phyloP scores from a whole-genome alignment of 1,140 invertebrate species.

The Sipha flava region DNA sequence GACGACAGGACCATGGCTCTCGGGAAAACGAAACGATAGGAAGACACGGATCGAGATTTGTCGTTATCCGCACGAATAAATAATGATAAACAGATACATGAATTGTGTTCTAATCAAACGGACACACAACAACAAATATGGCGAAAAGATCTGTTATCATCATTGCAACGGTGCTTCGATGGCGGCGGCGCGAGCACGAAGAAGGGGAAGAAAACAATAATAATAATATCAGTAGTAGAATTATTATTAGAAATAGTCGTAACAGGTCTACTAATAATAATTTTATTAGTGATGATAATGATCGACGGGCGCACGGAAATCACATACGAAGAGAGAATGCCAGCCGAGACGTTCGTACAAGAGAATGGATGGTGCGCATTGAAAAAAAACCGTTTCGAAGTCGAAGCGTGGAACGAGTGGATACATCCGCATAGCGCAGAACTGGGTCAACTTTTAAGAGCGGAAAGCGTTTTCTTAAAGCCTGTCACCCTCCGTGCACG shows the following conservation, averaged over 20 bases:
- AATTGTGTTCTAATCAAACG: conserved; percentile 19
- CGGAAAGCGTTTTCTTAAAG: background rate
- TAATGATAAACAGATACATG: background rate
- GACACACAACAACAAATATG: conserved; percentile 24
- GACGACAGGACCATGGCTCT: background rate
- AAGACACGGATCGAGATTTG: background rate
- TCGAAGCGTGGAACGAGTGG: too few species aligned
- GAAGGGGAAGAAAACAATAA: background rate
- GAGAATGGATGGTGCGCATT: too few species aligned
- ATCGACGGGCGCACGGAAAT: background rate
- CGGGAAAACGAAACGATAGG: background rate
- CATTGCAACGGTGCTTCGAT: background rate
- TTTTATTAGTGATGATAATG: background rate
- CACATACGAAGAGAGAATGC: too few species aligned
- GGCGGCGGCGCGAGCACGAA: background rate
- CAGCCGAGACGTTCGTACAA: too few species aligned
- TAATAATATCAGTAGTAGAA: background rate
- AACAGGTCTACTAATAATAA: too few species aligned
- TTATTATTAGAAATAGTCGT: too few species aligned
- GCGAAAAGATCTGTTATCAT: conserved; percentile 25
- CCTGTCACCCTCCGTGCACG: background rate
- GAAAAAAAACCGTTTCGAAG: too few species aligned
- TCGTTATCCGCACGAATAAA: background rate
- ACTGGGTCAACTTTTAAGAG: background rate
- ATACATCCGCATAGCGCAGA: background rate